Base-by-base conservation (phyloP, 2,113 vertebrate genomes). In the Corythaixoides concolor region DNA sequence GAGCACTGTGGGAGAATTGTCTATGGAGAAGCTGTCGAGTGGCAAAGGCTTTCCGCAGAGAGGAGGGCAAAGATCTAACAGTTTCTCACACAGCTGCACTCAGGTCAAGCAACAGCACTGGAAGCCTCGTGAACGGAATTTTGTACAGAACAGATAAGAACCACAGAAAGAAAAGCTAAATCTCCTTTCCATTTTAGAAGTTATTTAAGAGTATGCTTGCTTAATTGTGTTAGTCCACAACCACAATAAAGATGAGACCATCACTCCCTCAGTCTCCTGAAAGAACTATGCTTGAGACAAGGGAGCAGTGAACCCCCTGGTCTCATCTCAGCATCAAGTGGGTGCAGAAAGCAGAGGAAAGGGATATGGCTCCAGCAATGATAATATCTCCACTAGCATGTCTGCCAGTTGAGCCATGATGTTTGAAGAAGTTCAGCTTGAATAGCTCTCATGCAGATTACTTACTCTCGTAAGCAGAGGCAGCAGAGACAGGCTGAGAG, bases 381-480 rank as follows among this genome's bases (percentile, higher is more conserved):
- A 69, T 19, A 33, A 52, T 7, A 84, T 13, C 17, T 89, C 23
- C 3, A 3, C 30, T 68, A 70, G 23, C 1, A 1, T 19, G 58
- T 2, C 1, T 72, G 30, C 16, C 30, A 17, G 1, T 64, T 79
- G 12, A 83, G 5, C 10, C 0, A 0, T 9, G 32, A 24, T 15
- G 6, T 39, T 45, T 88, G 72, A 58, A 79, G 20, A 15, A 76
- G 14, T 10, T 47, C 26, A 45, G 45, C 14, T 35, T 69, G 22
- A 50, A 53, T 1, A 74, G 22, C 50, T 77, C n/a, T 32, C 35
- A 28, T 27, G 52, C 14, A 35, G 52, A 63, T 82, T n/a, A 41
- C 24, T 66, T 55, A 77, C 12, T 32, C 13, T 7, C 4, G 0
- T 21, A 47, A 79, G 18, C 52, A 85, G 28, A 55, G 50, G 37